These are phyloP conservation scores for Chunga burmeisteri DNA, from an alignment of 2,113 vertebrate species.

Conservation along the genomic window DNA sequence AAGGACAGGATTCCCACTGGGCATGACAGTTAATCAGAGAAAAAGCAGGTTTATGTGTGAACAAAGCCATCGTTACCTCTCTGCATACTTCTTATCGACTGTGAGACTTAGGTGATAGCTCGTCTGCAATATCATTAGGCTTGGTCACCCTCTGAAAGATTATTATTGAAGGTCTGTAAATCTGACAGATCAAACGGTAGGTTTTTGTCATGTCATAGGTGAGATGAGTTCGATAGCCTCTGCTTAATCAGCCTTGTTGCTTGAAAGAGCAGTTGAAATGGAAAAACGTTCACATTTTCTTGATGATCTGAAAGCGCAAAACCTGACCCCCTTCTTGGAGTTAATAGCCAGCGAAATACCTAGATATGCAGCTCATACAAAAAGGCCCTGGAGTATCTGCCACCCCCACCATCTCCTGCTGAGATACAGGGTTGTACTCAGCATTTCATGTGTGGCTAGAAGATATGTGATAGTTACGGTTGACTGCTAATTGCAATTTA, in stretches of 20 bases:
- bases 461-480: constrained; percentile 46
- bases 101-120: constrained; percentile 19
- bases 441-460: neutral
- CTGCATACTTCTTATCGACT: neutral
- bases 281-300: neutral
- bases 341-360: constrained; percentile 9
- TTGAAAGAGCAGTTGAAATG: neutral
- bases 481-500: constrained; percentile 59
- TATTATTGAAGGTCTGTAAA: constrained; percentile 4
- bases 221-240: neutral
- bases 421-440: neutral
- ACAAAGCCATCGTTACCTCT: constrained; percentile 64
- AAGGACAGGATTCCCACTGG: constrained; percentile 53
- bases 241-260: neutral
- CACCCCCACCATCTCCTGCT: neutral
- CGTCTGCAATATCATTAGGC: neutral
- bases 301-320: neutral
- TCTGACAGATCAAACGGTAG: neutral
- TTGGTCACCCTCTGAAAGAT: constrained; percentile 1
- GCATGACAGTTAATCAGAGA: constrained; percentile 61
- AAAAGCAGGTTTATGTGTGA: constrained; percentile 59
- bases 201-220: neutral
- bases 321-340: neutral
- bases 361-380: neutral
- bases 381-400: neutral